Evolutionary conservation across 2,797 vertebrate genomes (phyloP).

Genomic region (Oophaga sylvatica): DNA sequence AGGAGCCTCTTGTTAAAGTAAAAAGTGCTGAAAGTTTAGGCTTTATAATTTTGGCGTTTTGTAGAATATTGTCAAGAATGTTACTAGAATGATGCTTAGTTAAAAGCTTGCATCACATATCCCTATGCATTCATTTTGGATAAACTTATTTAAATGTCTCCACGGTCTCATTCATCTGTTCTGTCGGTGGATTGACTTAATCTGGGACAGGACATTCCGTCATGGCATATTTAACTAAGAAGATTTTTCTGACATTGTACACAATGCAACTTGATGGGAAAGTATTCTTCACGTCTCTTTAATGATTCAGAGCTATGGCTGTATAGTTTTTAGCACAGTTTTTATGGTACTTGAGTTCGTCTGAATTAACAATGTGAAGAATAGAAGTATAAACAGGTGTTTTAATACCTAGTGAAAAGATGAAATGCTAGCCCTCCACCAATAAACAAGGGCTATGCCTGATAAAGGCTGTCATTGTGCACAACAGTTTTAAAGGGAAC

Average conservation of each 20-base stretch:
- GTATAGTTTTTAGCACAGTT: background rate
- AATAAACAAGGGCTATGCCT: background rate
- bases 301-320: background rate
- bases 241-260: constrained; percentile 15
- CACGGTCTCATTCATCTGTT: constrained; percentile 4
- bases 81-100: constrained; percentile 11
- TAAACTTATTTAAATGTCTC: constrained; percentile 7
- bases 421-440: background rate
- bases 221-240: constrained; percentile 27
- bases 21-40: constrained; percentile 8
- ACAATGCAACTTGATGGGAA: background rate
- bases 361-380: background rate
- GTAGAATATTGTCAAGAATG: constrained; percentile 13
- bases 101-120: background rate
- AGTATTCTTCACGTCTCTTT: background rate
- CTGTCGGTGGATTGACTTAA: constrained; percentile 26
- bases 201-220: constrained; percentile 11
- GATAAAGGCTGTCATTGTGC: background rate
- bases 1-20: constrained; percentile 11
- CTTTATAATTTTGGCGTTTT: constrained; percentile 9
- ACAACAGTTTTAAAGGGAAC: too few species aligned
- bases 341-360: background rate
- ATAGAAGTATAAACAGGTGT: background rate
- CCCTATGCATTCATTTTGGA: constrained; percentile 13
- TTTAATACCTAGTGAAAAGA: background rate